Base-by-base conservation (phyloP, 2,797 vertebrate genomes). In the Trematocara caparti region DNA sequence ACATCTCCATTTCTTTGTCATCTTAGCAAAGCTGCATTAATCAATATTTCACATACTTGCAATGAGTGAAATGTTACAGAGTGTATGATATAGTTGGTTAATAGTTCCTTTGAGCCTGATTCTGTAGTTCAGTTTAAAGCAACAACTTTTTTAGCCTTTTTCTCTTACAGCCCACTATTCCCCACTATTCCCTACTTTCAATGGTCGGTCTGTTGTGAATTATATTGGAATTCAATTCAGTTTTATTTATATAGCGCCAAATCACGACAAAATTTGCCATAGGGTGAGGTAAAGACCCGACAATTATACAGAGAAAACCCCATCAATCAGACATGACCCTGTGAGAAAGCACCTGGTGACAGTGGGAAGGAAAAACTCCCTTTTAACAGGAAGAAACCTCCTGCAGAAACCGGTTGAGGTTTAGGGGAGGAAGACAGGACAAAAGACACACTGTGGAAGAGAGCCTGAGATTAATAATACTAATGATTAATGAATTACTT, bases 261-360 rank as follows among this genome's bases (percentile, higher is more conserved):
- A 59, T 59, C 55, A 6, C 1, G 2, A 34, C 55, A 59, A n/a
- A 59, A 34, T 59, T 34, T 59, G 6, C 30, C 15, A 4, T 12
- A 59, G 2, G 55, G 55, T 34, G 3, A 57, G 27, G 1, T 32
- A 57, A 59, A 59, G 55, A 59, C n/a, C 15, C 0, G 0, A 34
- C 30, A 59, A n/a, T 59, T 11, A 59, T 34, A n/a, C 55, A 36
- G 2, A 59, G 2, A 19, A 36, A 59, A 1, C 55, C 30, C 17
- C 30, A 59, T 36, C 2, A 59, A 19, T 36, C 17, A 59, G 55
- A 59, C 30, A 34, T 1, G 55, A 34, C 30, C 17, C 32, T 36
- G 6, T 59, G 55, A 59, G 55, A 59, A 59, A 59, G 55, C 55
- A 59, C 4, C 1, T 7, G 55, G 55, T 11, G 55, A 59, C 30